These are phyloP conservation scores for Halcyon senegalensis DNA, from an alignment of 2,113 vertebrate species.

Conservation along the genomic window DNA sequence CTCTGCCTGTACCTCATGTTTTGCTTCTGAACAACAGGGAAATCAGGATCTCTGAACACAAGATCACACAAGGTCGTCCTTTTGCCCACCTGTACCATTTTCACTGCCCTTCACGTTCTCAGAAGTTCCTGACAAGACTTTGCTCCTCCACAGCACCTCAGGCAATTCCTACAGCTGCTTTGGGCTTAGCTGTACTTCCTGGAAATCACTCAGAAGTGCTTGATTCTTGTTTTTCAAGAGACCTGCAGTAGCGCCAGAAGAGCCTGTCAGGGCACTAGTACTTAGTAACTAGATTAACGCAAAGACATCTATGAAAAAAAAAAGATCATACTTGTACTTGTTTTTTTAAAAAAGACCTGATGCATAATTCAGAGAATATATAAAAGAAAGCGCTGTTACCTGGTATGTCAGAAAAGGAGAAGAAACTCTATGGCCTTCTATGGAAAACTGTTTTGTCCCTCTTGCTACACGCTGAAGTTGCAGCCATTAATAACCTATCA, in stretches of 20 bases:
- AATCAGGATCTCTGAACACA: background rate
- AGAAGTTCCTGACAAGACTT: background rate
- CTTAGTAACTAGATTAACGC: background rate
- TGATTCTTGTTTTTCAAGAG: background rate
- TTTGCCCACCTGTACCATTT: background rate
- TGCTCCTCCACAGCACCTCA: background rate
- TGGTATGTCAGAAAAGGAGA: background rate
- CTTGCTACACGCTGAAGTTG: background rate
- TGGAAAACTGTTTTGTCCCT: background rate
- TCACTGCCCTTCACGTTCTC: background rate
- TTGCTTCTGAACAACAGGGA: background rate
- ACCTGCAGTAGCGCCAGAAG: background rate
- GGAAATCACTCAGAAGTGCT: background rate
- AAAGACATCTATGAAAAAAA: background rate
- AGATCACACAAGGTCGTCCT: background rate
- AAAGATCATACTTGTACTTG: accelerated
- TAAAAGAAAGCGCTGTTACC: background rate
- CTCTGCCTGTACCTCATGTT: background rate
- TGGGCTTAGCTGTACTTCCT: background rate
- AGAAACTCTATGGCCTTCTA: background rate
- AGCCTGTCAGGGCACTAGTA: background rate
- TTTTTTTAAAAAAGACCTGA: background rate
- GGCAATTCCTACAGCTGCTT: background rate
- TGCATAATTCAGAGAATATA: background rate
- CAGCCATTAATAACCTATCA: background rate